A percentile compares a stretch with the other conserved stretches of the same genome.
Evolutionary conservation across 2,888 invertebrate species (phyloP).

Genomic region (Incurvaria masculella): DNA sequence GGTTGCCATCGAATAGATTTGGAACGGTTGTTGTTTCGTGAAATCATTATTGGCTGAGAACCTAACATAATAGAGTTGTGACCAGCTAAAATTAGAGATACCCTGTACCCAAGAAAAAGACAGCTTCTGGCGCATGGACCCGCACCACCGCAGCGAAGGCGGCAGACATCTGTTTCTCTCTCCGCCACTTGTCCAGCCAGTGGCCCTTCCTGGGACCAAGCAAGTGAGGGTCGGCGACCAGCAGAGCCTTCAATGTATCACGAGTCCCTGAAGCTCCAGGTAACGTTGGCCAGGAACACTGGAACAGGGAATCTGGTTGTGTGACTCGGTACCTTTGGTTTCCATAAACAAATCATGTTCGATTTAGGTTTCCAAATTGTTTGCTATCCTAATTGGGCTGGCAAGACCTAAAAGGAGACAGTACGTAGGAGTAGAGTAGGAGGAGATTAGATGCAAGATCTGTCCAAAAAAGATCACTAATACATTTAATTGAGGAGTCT

Average conservation of each 20-base stretch:
- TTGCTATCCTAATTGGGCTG: too few species aligned
- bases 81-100: too few species aligned
- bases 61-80: too few species aligned
- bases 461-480: too few species aligned
- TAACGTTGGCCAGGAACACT: conserved; percentile 73
- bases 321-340: not conserved
- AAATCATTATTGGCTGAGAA: too few species aligned
- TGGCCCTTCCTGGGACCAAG: conserved; percentile 83
- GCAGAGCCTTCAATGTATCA: conserved; percentile 65
- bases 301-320: conserved; percentile 19
- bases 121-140: conserved; percentile 79
- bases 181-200: conserved; percentile 91
- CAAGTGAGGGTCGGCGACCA: conserved; percentile 90
- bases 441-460: too few species aligned
- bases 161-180: conserved; percentile 98
- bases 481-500: too few species aligned
- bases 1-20: too few species aligned
- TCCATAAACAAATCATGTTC: not conserved
- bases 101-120: conserved; percentile 80
- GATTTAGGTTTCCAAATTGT: too few species aligned
- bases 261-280: conserved; percentile 33
- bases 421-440: too few species aligned
- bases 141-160: conserved; percentile 81
- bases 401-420: too few species aligned
- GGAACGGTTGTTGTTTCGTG: too few species aligned